Conservation (phyloP, 2,113 vertebrate species). For the Nothoprocta pentlandii region DNA sequence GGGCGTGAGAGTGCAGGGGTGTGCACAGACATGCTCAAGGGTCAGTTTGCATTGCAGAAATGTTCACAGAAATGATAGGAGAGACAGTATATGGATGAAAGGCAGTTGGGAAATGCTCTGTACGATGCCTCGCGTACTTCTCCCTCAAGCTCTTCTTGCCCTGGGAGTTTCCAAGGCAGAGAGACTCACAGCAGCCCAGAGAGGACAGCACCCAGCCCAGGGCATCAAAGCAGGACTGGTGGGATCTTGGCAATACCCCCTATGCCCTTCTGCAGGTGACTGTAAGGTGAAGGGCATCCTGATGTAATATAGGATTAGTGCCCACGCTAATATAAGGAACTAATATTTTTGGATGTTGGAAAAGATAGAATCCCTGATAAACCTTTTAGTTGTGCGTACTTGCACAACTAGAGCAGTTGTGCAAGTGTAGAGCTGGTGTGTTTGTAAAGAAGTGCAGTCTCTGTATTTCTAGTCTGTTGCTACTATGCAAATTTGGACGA, state of each 20-base stretch:
- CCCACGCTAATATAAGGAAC: no score
- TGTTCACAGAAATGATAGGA: neutral
- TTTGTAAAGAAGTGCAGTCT: neutral
- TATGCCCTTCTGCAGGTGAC: neutral
- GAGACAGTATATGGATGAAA: rapidly evolving
- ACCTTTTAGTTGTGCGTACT: neutral
- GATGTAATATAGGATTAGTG: neutral
- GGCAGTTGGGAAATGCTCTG: neutral
- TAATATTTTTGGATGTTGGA: neutral
- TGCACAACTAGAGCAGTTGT: neutral
- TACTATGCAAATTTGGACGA: rapidly evolving
- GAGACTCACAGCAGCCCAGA: neutral
- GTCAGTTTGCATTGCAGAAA: neutral
- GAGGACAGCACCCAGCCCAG: neutral
- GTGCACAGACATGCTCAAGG: neutral
- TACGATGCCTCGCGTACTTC: neutral
- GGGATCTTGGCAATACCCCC: neutral
- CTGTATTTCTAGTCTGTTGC: neutral
- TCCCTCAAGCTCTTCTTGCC: neutral
- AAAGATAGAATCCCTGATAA: neutral
- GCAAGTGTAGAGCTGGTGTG: neutral
- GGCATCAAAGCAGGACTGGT: neutral
- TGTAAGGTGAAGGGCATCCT: neutral
- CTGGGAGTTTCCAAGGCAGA: neutral
- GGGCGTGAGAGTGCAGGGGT: neutral